Evolutionary conservation across 2,888 invertebrate species (phyloP).

Genomic region (Julus scanicus): DNA sequence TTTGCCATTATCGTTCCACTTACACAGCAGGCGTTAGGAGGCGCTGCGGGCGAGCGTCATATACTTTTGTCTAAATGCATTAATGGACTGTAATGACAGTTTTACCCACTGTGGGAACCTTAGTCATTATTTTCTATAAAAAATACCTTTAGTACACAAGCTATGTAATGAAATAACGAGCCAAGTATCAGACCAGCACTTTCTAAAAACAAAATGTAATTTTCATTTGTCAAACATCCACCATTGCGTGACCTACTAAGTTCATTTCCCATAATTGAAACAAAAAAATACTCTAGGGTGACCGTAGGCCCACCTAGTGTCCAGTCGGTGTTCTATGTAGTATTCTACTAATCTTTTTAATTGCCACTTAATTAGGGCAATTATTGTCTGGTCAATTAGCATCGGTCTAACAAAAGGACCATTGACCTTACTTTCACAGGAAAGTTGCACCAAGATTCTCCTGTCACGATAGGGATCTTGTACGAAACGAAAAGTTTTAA

Average conservation of each 20-base stretch:
- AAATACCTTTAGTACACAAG: neutral
- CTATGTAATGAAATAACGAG: neutral
- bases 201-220: neutral
- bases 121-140: neutral
- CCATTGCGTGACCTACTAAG: neutral
- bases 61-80: neutral
- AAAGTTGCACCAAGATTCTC: no score
- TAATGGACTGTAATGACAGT: neutral
- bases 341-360: neutral
- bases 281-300: neutral
- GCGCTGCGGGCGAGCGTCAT: neutral
- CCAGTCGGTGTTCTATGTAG: neutral
- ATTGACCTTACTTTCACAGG: neutral
- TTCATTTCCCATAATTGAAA: neutral
- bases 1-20: no score
- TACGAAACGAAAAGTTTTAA: no score
- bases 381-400: neutral
- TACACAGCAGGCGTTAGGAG: neutral
- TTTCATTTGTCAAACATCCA: neutral
- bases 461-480: no score
- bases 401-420: neutral
- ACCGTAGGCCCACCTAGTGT: neutral
- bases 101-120: neutral
- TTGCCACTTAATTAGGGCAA: neutral
- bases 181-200: neutral